phyloP scores from a whole-genome alignment of 1,140 invertebrate genomes.

The Andrena cerasifolii region DNA sequence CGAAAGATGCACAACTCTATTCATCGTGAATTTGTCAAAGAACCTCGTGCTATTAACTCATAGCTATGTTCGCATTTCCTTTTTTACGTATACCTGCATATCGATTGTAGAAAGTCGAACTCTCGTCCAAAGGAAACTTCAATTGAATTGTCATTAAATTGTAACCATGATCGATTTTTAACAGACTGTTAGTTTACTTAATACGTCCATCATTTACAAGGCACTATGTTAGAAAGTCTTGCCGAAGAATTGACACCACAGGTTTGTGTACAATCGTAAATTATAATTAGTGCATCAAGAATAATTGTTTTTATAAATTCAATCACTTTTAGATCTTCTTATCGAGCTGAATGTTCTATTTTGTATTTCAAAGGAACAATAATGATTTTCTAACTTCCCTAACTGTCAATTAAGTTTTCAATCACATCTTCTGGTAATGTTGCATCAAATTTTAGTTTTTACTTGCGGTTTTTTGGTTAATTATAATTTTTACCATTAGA shows the following conservation, averaged over 20 bases:
- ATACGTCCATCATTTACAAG: background rate
- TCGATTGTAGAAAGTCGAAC: background rate
- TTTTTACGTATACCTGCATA: background rate
- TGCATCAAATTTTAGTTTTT: too few species aligned
- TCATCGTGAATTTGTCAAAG: conserved; percentile 1
- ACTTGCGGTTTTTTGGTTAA: too few species aligned
- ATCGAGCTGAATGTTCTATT: too few species aligned
- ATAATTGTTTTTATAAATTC: too few species aligned
- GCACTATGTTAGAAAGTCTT: background rate
- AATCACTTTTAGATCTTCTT: too few species aligned
- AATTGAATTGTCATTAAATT: conserved; percentile 6
- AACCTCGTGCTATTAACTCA: background rate
- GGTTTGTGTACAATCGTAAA: conserved; percentile 10
- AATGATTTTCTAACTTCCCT: too few species aligned
- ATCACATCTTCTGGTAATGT: too few species aligned
- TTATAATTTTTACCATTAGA: too few species aligned
- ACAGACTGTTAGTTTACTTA: background rate
- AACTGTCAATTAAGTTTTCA: too few species aligned
- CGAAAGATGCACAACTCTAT: too few species aligned
- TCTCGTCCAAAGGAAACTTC: conserved; percentile 3
- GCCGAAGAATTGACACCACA: background rate
- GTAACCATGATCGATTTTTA: background rate
- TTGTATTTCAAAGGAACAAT: too few species aligned
- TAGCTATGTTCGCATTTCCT: background rate
- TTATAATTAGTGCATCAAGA: too few species aligned